Evolutionary conservation across 2,113 vertebrate species (phyloP).

Genomic region (Riparia riparia): DNA sequence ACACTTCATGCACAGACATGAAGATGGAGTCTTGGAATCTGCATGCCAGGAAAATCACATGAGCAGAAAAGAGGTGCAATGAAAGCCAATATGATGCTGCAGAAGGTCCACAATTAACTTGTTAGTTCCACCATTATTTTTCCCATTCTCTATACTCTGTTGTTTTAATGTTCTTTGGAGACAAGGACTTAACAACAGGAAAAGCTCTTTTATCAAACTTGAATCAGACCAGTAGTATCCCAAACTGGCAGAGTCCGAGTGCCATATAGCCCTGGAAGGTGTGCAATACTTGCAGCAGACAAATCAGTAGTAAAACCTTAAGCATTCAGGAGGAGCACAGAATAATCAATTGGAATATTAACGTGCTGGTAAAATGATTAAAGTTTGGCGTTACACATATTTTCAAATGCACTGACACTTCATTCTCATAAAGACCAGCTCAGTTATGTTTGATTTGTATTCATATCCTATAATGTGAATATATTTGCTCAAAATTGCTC

Average conservation of each 20-base stretch:
- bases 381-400: slow-evolving; percentile 71
- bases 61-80: neutral
- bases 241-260: neutral
- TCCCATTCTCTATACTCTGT: neutral
- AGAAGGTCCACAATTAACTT: neutral
- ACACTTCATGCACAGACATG: neutral
- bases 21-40: neutral
- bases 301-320: slow-evolving; percentile 37
- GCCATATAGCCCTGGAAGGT: neutral
- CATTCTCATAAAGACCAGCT: slow-evolving; percentile 78
- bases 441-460: slow-evolving; percentile 77
- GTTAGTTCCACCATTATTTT: neutral
- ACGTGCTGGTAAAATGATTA: slow-evolving; percentile 72
- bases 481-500: slow-evolving; percentile 80
- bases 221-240: neutral
- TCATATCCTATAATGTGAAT: slow-evolving; percentile 78
- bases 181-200: neutral
- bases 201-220: neutral
- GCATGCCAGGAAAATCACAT: slow-evolving; percentile 17
- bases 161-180: neutral
- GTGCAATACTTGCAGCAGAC: neutral
- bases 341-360: slow-evolving; percentile 66
- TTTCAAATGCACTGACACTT: slow-evolving; percentile 77
- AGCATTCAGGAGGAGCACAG: slow-evolving; percentile 20
- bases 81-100: neutral